phyloP scores from a whole-genome alignment of 1,140 invertebrate genomes.

The Drosophila asahinai region DNA sequence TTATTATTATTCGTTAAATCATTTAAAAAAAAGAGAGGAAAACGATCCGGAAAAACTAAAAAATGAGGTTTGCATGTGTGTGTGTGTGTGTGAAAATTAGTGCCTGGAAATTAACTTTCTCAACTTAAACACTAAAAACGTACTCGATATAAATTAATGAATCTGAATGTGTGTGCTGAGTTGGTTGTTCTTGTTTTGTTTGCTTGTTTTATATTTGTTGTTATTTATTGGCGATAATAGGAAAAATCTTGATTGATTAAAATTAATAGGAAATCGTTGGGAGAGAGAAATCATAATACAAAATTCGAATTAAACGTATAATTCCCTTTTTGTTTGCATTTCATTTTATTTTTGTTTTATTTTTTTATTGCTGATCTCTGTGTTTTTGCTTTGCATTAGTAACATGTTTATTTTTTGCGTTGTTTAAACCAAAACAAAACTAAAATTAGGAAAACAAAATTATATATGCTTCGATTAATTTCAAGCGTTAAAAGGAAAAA shows the following conservation, averaged over 20 bases:
- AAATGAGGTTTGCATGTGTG: constrained; percentile 68
- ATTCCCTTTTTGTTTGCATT: constrained; percentile 26
- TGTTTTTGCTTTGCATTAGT: constrained; percentile 70
- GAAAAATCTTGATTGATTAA: constrained; percentile 70
- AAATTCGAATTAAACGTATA: constrained; percentile 54
- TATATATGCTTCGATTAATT: constrained; percentile 66
- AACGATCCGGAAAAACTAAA: constrained; percentile 64
- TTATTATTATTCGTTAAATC: constrained; percentile 55
- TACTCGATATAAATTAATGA: constrained; percentile 68
- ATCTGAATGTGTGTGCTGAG: constrained; percentile 60
- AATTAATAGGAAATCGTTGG: constrained; percentile 74
- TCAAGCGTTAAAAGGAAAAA: constrained; percentile 69
- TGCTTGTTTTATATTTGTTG: constrained; percentile 21
- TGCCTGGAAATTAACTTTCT: constrained; percentile 50
- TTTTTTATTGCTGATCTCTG: constrained; percentile 65
- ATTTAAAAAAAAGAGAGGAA: constrained; percentile 55
- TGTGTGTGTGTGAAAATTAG: constrained; percentile 63
- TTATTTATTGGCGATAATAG: constrained; percentile 67
- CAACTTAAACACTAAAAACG: constrained; percentile 55
- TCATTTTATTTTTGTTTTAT: constrained; percentile 19
- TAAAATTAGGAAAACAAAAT: constrained; percentile 77
- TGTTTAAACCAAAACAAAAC: constrained; percentile 71
- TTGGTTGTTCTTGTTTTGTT: constrained; percentile 38
- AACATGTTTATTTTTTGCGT: constrained; percentile 53
- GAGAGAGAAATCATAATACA: constrained; percentile 42